Evolutionary conservation across 2,888 invertebrate species (phyloP).

Genomic region (Tachystola acroxantha): DNA sequence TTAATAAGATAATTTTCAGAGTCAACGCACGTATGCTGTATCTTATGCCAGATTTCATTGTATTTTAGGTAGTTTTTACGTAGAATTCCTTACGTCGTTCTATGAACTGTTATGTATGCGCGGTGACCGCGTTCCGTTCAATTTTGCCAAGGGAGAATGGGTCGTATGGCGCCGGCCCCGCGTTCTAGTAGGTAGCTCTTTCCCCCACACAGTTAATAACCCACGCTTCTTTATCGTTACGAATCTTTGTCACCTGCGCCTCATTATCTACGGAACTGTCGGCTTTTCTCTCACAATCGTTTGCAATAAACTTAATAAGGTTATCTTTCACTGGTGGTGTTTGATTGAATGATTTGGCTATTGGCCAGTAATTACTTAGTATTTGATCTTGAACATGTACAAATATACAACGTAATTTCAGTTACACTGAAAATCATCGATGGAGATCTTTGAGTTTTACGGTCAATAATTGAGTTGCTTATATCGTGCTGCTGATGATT

Average conservation of each 20-base stretch:
- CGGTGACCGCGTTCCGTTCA: slow-evolving; percentile 63
- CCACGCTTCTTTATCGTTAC: slow-evolving; percentile 68
- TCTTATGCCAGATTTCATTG: slow-evolving; percentile 5
- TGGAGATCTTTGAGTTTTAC: too few relatives aligned
- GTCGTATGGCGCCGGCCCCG: slow-evolving; percentile 58
- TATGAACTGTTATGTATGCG: slow-evolving; percentile 44
- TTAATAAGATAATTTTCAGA: slow-evolving; percentile 1
- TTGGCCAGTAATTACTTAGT: slow-evolving; percentile 41
- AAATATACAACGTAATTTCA: neutral
- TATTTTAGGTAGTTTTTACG: neutral
- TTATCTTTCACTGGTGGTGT: slow-evolving; percentile 9
- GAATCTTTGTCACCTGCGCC: slow-evolving; percentile 67
- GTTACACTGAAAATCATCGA: neutral
- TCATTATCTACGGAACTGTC: slow-evolving; percentile 48
- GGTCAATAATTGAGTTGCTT: too few relatives aligned
- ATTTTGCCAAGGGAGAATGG: slow-evolving; percentile 56
- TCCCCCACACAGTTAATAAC: slow-evolving; percentile 60
- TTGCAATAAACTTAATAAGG: slow-evolving; percentile 19
- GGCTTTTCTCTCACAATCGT: slow-evolving; percentile 34
- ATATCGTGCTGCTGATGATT: too few relatives aligned
- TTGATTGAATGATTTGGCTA: slow-evolving; percentile 41
- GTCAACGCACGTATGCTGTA: slow-evolving; percentile 1
- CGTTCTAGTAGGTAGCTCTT: slow-evolving; percentile 37
- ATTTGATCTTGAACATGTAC: neutral
- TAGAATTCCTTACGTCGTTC: slow-evolving; percentile 35